A percentile compares a stretch with the other conserved stretches of the same genome.
Evolutionary conservation across 2,113 vertebrate genomes (phyloP).

Genomic region (Tursiops truncatus): DNA sequence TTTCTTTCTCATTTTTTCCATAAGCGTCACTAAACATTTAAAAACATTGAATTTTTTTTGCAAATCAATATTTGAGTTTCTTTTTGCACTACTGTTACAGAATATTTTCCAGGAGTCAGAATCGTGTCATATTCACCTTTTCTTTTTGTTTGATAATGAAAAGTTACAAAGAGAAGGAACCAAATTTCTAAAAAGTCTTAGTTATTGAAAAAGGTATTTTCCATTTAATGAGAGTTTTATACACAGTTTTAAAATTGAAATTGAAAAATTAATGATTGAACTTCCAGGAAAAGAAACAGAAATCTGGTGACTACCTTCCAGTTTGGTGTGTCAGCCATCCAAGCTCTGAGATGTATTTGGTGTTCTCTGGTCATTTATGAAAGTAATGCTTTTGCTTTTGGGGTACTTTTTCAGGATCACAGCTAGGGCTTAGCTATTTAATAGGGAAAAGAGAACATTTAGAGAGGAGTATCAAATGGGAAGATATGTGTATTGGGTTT

Average conservation of each 20-base stretch:
- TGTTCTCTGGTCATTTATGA: not conserved
- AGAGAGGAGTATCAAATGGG: not conserved
- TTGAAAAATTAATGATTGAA: not conserved
- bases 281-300: not conserved
- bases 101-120: not conserved
- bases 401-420: not conserved
- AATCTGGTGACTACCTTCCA: not conserved
- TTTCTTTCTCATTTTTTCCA: slow-evolving; percentile 28
- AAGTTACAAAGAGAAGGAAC: not conserved
- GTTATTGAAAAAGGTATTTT: not conserved
- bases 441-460: not conserved
- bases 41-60: slow-evolving; percentile 36
- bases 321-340: not conserved
- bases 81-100: slow-evolving; percentile 42
- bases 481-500: not conserved
- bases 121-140: not conserved
- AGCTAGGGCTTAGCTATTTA: not conserved
- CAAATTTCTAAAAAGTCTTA: not conserved
- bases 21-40: slow-evolving; percentile 2
- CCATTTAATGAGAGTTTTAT: not conserved
- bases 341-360: not conserved
- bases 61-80: slow-evolving; percentile 32
- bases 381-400: not conserved
- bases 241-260: not conserved
- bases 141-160: not conserved